Conservation (phyloP, 2,797 vertebrate genomes). For the Myotis findleyi region DNA sequence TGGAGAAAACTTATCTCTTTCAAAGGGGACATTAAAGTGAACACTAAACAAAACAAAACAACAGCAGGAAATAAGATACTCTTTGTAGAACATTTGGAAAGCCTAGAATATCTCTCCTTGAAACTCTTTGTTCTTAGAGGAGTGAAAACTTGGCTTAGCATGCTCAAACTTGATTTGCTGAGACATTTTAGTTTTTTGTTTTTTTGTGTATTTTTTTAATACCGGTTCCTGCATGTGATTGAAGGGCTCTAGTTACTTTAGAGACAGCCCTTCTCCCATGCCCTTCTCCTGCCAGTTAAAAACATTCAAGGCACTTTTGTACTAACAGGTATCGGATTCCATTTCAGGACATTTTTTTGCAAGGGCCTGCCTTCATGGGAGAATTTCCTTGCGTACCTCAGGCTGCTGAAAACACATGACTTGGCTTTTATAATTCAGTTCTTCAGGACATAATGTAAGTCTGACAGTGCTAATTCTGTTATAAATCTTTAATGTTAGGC, state of each 20-base stretch:
- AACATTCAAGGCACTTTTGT: not conserved
- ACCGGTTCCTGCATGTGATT: slow-evolving; percentile 18
- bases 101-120: not conserved
- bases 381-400: not conserved
- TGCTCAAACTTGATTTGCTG: not conserved
- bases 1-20: not conserved
- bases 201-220: not conserved
- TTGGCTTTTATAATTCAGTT: not conserved
- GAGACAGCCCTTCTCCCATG: not conserved
- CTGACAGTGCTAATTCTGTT: not conserved
- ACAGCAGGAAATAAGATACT: not conserved
- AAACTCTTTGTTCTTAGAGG: not conserved
- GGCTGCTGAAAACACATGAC: not conserved
- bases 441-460: not conserved
- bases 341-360: not conserved
- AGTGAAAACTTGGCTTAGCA: not conserved
- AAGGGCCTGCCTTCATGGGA: not conserved
- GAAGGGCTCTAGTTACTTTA: not conserved
- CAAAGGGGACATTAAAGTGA: slow-evolving; percentile 11
- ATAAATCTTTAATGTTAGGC: not conserved
- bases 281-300: not conserved
- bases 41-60: not conserved
- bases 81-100: not conserved
- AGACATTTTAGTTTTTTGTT: slow-evolving; percentile 31
- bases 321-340: not conserved